These are phyloP conservation scores for Podarcis muralis DNA, from an alignment of 2,113 vertebrate genomes.

Conservation along the genomic window DNA sequence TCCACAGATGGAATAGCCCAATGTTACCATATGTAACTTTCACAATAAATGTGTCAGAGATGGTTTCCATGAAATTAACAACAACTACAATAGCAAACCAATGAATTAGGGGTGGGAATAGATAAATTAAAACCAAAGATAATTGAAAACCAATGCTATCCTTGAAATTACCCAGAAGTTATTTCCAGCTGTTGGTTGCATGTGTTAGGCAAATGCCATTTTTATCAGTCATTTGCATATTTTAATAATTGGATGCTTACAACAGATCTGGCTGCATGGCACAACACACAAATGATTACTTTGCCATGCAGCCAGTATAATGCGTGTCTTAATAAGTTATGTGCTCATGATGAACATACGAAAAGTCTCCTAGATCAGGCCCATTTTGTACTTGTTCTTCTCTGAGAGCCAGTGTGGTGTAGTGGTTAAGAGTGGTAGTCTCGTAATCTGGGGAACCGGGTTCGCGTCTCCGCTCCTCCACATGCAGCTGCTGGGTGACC, in stretches of 20 bases:
- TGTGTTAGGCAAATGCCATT: not conserved
- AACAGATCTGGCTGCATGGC: not conserved
- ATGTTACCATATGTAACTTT: accelerated
- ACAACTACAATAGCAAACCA: not conserved
- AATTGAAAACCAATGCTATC: not conserved
- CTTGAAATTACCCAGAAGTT: not conserved
- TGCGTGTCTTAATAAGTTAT: too few species aligned
- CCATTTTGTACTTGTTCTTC: too few species aligned
- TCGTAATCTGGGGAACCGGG: too few species aligned
- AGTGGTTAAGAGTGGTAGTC: too few species aligned
- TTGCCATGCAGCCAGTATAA: not conserved
- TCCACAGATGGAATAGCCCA: not conserved
- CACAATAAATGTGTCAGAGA: not conserved
- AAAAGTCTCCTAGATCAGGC: too few species aligned
- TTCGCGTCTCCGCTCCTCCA: too few species aligned
- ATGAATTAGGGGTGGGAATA: not conserved
- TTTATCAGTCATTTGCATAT: not conserved
- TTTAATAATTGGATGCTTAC: not conserved
- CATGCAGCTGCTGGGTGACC: too few species aligned
- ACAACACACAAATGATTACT: not conserved
- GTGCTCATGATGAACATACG: too few species aligned
- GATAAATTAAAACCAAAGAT: not conserved
- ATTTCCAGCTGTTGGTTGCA: not conserved
- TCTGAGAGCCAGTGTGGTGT: too few species aligned
- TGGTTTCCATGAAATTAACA: not conserved